Percentiles rank a stretch among this genome's conserved stretches.
Evolutionary conservation across 2,113 vertebrate genomes (phyloP).

Genomic region (Panthera uncia): DNA sequence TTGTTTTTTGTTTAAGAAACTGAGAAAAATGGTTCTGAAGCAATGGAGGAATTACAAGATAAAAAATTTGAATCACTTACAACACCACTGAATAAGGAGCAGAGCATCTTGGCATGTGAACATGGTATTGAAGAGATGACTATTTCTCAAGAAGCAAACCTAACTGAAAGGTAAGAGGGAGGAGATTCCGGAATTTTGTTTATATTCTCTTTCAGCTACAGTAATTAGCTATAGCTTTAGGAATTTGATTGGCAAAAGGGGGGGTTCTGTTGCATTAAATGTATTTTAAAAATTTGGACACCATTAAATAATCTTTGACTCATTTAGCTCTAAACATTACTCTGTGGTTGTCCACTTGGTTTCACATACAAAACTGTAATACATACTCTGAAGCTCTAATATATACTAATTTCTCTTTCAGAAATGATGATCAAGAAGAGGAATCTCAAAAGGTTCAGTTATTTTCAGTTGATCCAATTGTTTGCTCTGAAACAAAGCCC

Average conservation of each 20-base stretch:
- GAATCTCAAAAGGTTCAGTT: slow-evolving; percentile 35
- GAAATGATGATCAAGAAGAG: slow-evolving; percentile 60
- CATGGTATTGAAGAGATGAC: slow-evolving; percentile 43
- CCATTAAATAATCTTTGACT: not conserved
- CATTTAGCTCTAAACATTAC: not conserved
- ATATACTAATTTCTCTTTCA: slow-evolving; percentile 70
- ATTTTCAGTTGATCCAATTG: slow-evolving; percentile 37
- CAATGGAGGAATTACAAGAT: slow-evolving; percentile 70
- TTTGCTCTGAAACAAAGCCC: slow-evolving; percentile 55
- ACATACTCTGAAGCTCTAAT: not conserved
- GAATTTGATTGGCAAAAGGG: not conserved
- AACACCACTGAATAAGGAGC: slow-evolving; percentile 51
- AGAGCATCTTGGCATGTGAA: slow-evolving; percentile 18
- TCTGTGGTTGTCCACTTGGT: not conserved
- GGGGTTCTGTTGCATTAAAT: not conserved
- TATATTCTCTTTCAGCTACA: not conserved
- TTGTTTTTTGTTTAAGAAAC: slow-evolving; percentile 72
- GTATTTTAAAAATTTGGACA: slow-evolving; percentile 18
- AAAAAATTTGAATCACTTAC: slow-evolving; percentile 42
- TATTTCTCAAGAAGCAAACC: slow-evolving; percentile 29
- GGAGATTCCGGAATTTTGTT: not conserved
- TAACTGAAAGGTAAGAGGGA: slow-evolving; percentile 74
- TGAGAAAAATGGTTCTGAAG: slow-evolving; percentile 49
- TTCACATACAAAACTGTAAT: not conserved
- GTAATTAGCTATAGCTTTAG: not conserved